phyloP scores from a whole-genome alignment of 2,888 invertebrate genomes.

The Stenodema calcarata region DNA sequence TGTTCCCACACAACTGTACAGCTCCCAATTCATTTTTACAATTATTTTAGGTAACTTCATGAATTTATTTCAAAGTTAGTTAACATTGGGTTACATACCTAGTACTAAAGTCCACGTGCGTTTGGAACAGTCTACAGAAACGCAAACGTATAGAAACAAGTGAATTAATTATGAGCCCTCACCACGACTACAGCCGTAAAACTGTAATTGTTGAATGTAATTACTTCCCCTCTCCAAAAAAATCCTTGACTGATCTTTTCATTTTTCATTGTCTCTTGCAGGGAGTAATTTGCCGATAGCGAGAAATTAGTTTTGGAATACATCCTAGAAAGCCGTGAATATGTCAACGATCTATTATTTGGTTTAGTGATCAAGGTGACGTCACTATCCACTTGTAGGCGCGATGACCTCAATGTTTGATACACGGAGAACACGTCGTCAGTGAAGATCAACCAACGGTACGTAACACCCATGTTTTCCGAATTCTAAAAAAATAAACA shows the following conservation, averaged over 20 bases:
- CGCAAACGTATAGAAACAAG: too few species aligned
- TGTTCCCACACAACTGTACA: too few species aligned
- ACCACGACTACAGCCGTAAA: background rate
- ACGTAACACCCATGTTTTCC: background rate
- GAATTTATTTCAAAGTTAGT: too few species aligned
- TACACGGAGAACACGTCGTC: background rate
- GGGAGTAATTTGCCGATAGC: background rate
- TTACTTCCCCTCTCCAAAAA: background rate
- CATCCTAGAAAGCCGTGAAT: background rate
- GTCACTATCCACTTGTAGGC: conserved; percentile 8
- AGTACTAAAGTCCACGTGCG: too few species aligned
- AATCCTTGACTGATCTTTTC: background rate
- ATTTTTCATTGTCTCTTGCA: background rate
- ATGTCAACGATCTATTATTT: background rate
- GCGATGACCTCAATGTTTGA: background rate
- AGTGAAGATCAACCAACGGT: background rate
- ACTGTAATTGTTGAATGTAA: background rate
- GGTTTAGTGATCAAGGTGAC: background rate
- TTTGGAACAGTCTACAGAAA: too few species aligned
- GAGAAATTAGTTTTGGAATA: background rate
- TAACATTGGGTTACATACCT: too few species aligned
- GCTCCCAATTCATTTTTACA: too few species aligned
- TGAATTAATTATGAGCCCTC: background rate
- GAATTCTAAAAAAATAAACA: background rate
- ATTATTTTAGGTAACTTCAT: too few species aligned